Evolutionary conservation across 2,113 vertebrate genomes (phyloP), one percentile per base, ranked within the genome.

Genomic region (Lampris incognitus): DNA sequence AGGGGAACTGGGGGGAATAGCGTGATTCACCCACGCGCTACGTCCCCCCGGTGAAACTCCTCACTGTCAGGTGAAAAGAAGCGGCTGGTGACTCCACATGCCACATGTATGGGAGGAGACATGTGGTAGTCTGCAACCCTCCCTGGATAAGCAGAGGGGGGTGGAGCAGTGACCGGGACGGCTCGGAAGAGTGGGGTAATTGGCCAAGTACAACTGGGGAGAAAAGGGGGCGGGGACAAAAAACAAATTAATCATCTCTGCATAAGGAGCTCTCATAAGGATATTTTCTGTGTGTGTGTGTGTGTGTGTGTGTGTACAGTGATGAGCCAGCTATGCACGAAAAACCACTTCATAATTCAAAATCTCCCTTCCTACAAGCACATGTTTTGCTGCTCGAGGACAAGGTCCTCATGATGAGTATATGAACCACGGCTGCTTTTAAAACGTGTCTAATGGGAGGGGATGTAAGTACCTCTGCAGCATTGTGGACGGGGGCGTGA

Each of bases 271-370:
- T 24, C 24, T 24, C 24, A 24, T 24, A 24, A 36, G 48, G 62
- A 60, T 84, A 13, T 46, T 38, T 42, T 55, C 52, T 11, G 24
- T 24, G n/a, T 9, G 9, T n/a, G 44, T 37, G 40, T 61, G 9
- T 60, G 36, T 59, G 69, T 57, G 9, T 63, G 60, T 38, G 39
- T 5, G 24, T 8, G 54, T 11, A 66, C 76, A 72, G 74, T 51
- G 65, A 64, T 73, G 57, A 68, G 62, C 24, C 39, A 1, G 41
- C 37, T 1, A n/a, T 65, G n/a, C 63, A 74, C 55, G 54, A 64
- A 72, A 72, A 71, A 60, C 39, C 50, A 58, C 37, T 49, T n/a
- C 42, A 71, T 65, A 44, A 24, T 51, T 58, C 6, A 76, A 66
- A 66, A 10, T 40, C 24, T 36, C 3, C 55, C 1, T 10, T 60